Evolutionary conservation across 1,140 invertebrate genomes (phyloP).

Genomic region (Dolichoris vasculosae): DNA sequence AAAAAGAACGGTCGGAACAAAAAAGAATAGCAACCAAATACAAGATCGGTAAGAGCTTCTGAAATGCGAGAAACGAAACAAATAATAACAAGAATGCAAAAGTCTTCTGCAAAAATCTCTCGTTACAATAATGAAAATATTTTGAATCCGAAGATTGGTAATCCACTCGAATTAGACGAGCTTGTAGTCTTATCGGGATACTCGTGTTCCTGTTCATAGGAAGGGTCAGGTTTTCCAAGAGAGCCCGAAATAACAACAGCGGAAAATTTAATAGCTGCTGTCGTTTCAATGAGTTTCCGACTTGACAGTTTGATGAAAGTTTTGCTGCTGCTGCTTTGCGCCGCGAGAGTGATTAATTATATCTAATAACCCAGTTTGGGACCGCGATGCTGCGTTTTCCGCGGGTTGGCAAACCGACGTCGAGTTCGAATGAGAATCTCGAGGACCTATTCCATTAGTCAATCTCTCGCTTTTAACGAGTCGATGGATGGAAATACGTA

Average conservation of each 20-base stretch:
- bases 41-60: too few species aligned
- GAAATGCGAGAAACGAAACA: too few species aligned
- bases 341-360: constrained; percentile 47
- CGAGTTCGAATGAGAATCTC: constrained; percentile 24
- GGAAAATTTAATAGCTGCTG: constrained; percentile 44
- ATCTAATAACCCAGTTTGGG: constrained; percentile 47
- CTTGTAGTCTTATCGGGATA: not conserved
- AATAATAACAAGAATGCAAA: too few species aligned
- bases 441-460: constrained; percentile 30
- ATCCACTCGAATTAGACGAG: too few species aligned
- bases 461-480: constrained; percentile 28
- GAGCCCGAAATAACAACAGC: constrained; percentile 19
- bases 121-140: too few species aligned
- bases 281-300: constrained; percentile 37
- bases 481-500: not conserved
- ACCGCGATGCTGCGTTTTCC: not conserved
- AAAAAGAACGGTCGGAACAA: too few species aligned
- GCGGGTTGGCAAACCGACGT: not conserved
- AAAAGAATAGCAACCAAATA: too few species aligned
- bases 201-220: not conserved
- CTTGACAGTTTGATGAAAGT: constrained; percentile 50
- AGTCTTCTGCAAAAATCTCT: too few species aligned
- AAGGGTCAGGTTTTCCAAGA: not conserved
- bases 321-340: not conserved
- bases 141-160: too few species aligned